phyloP scores from a whole-genome alignment of 2,888 invertebrate species.

The Andrena bicolor region DNA sequence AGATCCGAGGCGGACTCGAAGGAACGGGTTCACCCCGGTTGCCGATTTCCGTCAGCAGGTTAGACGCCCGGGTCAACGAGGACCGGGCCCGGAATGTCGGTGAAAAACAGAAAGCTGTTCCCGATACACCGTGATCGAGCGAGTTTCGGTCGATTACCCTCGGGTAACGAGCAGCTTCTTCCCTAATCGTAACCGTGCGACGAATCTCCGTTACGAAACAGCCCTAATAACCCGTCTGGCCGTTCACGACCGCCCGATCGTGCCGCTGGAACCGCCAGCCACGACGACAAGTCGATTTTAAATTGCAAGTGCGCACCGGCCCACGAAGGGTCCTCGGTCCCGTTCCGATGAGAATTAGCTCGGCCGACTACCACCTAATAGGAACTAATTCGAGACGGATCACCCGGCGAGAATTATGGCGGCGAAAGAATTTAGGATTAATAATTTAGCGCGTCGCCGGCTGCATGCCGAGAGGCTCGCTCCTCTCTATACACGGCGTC shows the following conservation, averaged over 20 bases:
- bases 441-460: conserved; percentile 71
- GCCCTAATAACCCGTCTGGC: conserved; percentile 66
- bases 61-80: conserved; percentile 19
- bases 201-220: conserved; percentile 68
- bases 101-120: conserved; percentile 45
- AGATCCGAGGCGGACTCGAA: too few relatives aligned
- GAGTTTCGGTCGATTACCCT: conserved; percentile 66
- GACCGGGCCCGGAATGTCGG: conserved; percentile 9
- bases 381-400: conserved; percentile 75
- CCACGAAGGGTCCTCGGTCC: conserved; percentile 40
- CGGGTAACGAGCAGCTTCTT: conserved; percentile 57
- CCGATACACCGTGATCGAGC: conserved; percentile 37
- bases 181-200: conserved; percentile 65
- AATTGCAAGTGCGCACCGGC: conserved; percentile 69
- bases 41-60: not conserved
- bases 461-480: conserved; percentile 51
- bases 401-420: conserved; percentile 67
- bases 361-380: conserved; percentile 65
- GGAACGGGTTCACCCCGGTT: too few relatives aligned
- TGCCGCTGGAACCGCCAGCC: conserved; percentile 50
- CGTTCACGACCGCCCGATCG: conserved; percentile 63
- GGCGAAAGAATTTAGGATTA: conserved; percentile 74
- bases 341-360: conserved; percentile 53
- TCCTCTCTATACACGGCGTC: conserved; percentile 26
- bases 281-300: conserved; percentile 66